Evolutionary conservation across 2,113 vertebrate genomes (phyloP).

Genomic region (Pygoscelis antarcticus): DNA sequence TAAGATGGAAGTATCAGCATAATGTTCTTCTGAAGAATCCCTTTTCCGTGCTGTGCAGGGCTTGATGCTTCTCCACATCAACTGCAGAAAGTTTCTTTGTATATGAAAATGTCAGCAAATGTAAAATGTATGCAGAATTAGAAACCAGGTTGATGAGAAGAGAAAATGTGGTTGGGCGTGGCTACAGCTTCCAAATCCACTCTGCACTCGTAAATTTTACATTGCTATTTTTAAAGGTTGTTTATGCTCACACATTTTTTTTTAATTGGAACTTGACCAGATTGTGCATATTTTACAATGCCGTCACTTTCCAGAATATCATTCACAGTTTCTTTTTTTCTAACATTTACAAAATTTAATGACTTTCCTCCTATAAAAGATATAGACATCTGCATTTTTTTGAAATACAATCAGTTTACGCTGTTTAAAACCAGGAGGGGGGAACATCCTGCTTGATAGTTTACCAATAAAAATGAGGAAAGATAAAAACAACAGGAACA

Average conservation of each 20-base stretch:
- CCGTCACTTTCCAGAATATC: slow-evolving; percentile 41
- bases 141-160: slow-evolving; percentile 12
- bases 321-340: slow-evolving; percentile 36
- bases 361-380: slow-evolving; percentile 50
- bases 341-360: slow-evolving; percentile 56
- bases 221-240: slow-evolving; percentile 58
- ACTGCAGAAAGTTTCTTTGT: background rate
- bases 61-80: background rate
- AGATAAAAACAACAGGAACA: slow-evolving; percentile 11
- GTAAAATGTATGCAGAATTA: slow-evolving; percentile 10
- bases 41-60: rapidly evolving
- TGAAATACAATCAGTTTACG: slow-evolving; percentile 45
- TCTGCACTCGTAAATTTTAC: slow-evolving; percentile 12
- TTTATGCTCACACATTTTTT: slow-evolving; percentile 61
- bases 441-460: slow-evolving; percentile 29
- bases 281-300: slow-evolving; percentile 50
- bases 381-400: slow-evolving; percentile 40
- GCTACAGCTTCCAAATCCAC: background rate
- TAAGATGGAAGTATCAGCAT: background rate
- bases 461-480: slow-evolving; percentile 44
- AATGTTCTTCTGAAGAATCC: background rate
- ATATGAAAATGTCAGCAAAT: slow-evolving; percentile 11
- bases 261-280: slow-evolving; percentile 64
- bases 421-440: slow-evolving; percentile 37
- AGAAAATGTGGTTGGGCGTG: slow-evolving; percentile 29